phyloP scores from a whole-genome alignment of 2,888 invertebrate species.

The Clistopyga incitator region DNA sequence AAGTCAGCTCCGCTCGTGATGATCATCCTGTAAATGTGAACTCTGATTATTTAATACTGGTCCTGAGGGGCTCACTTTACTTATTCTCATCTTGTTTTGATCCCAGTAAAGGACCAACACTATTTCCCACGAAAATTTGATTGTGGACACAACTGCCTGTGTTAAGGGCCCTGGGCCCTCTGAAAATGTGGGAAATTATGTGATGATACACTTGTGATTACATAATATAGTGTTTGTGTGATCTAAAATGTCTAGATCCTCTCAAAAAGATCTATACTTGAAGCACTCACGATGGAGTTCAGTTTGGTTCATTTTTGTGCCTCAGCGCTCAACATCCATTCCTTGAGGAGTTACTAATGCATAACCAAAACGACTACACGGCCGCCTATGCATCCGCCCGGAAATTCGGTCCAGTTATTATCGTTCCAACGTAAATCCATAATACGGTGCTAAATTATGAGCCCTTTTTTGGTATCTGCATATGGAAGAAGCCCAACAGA shows the following conservation, averaged over 20 bases:
- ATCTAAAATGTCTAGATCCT: constrained; percentile 6
- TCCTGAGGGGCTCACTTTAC: not conserved
- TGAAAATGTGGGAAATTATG: not conserved
- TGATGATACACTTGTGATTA: constrained; percentile 4
- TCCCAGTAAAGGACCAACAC: too few species aligned
- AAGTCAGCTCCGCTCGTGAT: constrained; percentile 8
- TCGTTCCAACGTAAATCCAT: too few species aligned
- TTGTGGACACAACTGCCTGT: too few species aligned
- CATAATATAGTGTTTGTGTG: not conserved
- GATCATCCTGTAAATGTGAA: constrained; percentile 13
- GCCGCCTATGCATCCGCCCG: not conserved
- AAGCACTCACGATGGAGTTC: not conserved
- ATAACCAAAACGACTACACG: not conserved
- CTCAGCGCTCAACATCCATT: not conserved
- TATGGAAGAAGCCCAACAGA: too few species aligned
- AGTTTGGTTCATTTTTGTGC: not conserved
- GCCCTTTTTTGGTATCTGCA: too few species aligned
- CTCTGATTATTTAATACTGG: constrained; percentile 18
- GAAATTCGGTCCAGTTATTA: not conserved
- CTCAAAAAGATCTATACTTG: constrained; percentile 13
- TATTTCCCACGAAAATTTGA: too few species aligned
- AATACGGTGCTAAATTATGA: too few species aligned
- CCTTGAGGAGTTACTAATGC: too few species aligned
- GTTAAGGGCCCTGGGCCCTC: not conserved
- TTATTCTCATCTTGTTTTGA: not conserved